Percentiles rank a stretch among this genome's conserved stretches.
These are phyloP conservation scores for Thaumatotibia leucotreta DNA, from an alignment of 1,140 invertebrate genomes.

Conservation along the genomic window DNA sequence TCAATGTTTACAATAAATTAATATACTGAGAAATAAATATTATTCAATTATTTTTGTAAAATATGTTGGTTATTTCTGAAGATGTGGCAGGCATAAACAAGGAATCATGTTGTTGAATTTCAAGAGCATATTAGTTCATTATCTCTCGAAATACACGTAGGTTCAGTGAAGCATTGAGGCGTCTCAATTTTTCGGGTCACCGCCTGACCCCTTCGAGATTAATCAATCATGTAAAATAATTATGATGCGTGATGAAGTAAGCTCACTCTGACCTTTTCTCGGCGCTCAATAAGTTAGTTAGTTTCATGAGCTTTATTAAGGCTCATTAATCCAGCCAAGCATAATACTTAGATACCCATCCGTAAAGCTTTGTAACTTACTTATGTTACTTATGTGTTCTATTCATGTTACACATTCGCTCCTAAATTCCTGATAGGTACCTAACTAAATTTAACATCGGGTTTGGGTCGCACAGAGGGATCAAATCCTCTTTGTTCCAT, in stretches of 20 bases:
- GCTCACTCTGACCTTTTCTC: background rate
- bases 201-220: constrained; percentile 6
- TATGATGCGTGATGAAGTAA: constrained; percentile 9
- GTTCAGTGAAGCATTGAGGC: background rate
- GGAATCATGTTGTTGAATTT: background rate
- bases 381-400: background rate
- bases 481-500: constrained; percentile 9
- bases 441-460: background rate
- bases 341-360: background rate
- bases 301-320: constrained; percentile 6
- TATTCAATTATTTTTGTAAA: too few species aligned
- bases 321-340: background rate
- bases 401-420: background rate
- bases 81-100: too few species aligned
- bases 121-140: background rate
- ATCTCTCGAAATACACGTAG: background rate
- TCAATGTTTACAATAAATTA: too few species aligned
- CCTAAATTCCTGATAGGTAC: constrained; percentile 3
- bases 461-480: background rate
- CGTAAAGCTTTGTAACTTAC: background rate
- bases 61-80: too few species aligned
- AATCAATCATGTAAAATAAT: constrained; percentile 14
- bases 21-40: too few species aligned
- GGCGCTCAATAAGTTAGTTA: constrained; percentile 2
- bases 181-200: background rate